Percentiles rank a stretch among this genome's conserved stretches.
These are phyloP conservation scores for Sebastolobus altivelis DNA, from an alignment of 2,797 vertebrate species.

Conservation along the genomic window DNA sequence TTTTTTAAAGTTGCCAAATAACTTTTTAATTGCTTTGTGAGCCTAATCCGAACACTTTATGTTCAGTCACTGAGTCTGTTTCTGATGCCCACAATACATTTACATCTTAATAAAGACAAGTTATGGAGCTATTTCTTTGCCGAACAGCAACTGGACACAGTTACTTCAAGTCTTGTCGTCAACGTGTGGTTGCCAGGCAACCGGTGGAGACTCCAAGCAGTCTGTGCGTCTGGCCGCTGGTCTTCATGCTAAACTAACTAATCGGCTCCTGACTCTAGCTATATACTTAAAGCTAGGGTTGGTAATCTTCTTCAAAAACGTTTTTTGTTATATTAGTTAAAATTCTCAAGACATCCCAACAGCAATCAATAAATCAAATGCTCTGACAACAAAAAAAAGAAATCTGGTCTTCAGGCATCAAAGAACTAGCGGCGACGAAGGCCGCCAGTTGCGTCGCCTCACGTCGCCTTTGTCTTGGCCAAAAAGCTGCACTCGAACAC, in stretches of 20 bases:
- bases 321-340: not conserved
- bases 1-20: conserved; percentile 28
- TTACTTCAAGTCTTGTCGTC: not conserved
- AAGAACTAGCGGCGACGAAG: no score
- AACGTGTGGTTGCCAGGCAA: not conserved
- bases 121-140: not conserved
- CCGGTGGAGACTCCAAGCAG: not conserved
- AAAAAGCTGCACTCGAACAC: not conserved
- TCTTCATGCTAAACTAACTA: conserved; percentile 6
- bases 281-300: not conserved
- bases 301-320: not conserved
- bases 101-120: conserved; percentile 14
- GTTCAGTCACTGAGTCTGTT: conserved; percentile 12
- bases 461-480: no score
- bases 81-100: conserved; percentile 7
- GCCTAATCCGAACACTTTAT: conserved; percentile 17
- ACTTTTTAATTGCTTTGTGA: conserved; percentile 44
- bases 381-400: no score
- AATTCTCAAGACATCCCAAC: no score
- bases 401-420: no score
- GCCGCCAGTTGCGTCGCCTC: not conserved
- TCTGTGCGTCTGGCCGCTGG: not conserved
- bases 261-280: not conserved
- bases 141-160: not conserved
- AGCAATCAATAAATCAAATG: no score